Evolutionary conservation across 2,888 invertebrate genomes (phyloP).

Genomic region (Cerastis rubricosa): DNA sequence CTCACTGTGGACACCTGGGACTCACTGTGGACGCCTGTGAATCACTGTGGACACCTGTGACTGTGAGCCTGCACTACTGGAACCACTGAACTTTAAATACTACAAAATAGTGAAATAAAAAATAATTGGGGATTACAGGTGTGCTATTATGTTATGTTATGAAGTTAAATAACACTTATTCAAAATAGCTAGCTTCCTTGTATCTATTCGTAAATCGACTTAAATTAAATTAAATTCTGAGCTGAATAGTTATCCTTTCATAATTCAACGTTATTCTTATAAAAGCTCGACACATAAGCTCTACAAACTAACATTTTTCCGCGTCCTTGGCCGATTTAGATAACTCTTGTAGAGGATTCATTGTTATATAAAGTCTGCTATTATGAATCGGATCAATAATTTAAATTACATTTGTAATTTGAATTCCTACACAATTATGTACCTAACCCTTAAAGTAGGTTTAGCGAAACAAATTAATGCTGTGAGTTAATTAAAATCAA

Average conservation of each 20-base stretch:
- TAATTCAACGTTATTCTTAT: background rate
- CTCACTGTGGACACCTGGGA: no score
- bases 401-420: background rate
- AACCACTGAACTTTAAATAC: background rate
- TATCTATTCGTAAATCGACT: background rate
- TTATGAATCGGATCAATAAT: slow-evolving; percentile 7
- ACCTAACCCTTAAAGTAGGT: background rate
- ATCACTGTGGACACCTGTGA: slow-evolving; percentile 10
- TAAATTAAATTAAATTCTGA: background rate
- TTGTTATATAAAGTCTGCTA: slow-evolving; percentile 16
- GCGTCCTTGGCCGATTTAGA: slow-evolving; percentile 26
- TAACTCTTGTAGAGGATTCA: slow-evolving; percentile 17
- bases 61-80: background rate
- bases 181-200: background rate
- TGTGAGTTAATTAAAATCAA: slow-evolving; percentile 41
- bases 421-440: background rate
- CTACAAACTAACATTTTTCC: background rate
- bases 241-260: background rate
- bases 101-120: slow-evolving; percentile 4
- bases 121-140: background rate
- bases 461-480: slow-evolving; percentile 11
- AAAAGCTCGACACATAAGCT: background rate
- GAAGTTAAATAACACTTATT: background rate
- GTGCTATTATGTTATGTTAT: no score
- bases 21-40: no score